phyloP scores from a whole-genome alignment of 2,888 invertebrate species.

The Pristionchus mayeri region DNA sequence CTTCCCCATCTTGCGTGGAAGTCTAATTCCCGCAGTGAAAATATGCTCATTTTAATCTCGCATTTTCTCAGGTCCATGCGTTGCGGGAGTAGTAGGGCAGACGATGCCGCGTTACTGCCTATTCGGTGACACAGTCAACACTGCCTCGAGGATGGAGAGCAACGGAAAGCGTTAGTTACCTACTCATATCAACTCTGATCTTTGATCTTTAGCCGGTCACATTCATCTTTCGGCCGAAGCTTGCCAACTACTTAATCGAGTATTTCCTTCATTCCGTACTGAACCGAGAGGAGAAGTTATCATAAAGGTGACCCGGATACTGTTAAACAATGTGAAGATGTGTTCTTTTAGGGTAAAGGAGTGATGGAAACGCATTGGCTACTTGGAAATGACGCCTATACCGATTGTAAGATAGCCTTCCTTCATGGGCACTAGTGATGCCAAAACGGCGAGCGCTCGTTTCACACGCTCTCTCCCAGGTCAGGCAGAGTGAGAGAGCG shows the following conservation, averaged over 20 bases:
- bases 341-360: slow-evolving; percentile 63
- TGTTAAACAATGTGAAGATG: background rate
- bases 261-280: slow-evolving; percentile 59
- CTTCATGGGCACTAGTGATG: no score
- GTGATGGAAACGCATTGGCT: slow-evolving; percentile 68
- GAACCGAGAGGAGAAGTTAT: slow-evolving; percentile 66
- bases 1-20: no score
- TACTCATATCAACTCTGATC: background rate
- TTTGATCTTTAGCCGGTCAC: slow-evolving; percentile 56
- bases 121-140: slow-evolving; percentile 70
- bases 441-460: no score
- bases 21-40: background rate
- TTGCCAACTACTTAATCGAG: slow-evolving; percentile 54
- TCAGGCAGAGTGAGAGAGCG: no score
- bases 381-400: slow-evolving; percentile 44
- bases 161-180: slow-evolving; percentile 59
- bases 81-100: slow-evolving; percentile 67
- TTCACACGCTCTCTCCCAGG: background rate
- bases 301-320: slow-evolving; percentile 56
- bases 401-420: background rate
- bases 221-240: slow-evolving; percentile 64
- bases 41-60: no score
- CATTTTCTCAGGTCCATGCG: slow-evolving; percentile 60
- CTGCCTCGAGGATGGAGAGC: slow-evolving; percentile 68
- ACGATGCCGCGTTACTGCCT: slow-evolving; percentile 71